Evolutionary conservation across 30 jellyfish, hydroid and myxozoan genomes (phyloP).

Genomic region (Turritopsis rubra): DNA sequence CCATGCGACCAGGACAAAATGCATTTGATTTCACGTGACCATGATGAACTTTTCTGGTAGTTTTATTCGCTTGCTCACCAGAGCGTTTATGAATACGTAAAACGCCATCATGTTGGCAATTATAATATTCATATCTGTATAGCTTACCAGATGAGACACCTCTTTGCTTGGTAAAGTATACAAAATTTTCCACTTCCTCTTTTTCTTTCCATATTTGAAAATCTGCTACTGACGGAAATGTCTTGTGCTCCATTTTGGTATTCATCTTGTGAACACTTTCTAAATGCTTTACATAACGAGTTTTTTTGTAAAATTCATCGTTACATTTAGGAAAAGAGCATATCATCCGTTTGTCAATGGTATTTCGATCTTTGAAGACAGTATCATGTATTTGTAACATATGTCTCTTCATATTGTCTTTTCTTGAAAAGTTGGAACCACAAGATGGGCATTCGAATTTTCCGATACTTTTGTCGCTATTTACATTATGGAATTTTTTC

Average conservation of each 20-base stretch:
- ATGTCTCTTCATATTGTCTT: no score
- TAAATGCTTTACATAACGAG: not conserved
- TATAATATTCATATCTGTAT: conserved; percentile 11
- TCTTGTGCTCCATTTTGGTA: no score
- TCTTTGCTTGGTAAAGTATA: not conserved
- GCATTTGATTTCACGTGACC: conserved; percentile 40
- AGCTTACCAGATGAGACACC: not conserved
- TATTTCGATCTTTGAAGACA: no score
- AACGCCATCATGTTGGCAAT: conserved; percentile 41
- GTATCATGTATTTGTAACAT: no score
- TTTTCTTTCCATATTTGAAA: conserved; percentile 18
- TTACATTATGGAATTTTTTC: no score
- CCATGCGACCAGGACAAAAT: conserved; percentile 45
- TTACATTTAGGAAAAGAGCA: no score
- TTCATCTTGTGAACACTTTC: no score
- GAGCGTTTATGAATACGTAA: conserved; percentile 22
- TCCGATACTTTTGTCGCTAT: no score
- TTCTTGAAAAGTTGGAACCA: no score
- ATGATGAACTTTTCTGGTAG: conserved; percentile 20
- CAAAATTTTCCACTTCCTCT: conserved; percentile 12
- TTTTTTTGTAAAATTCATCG: conserved; percentile 9
- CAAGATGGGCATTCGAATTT: no score
- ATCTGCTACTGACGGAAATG: conserved; percentile 8
- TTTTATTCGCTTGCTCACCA: conserved; percentile 14
- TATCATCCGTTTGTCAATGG: no score